Evolutionary conservation across 2,113 vertebrate species (phyloP), one percentile per base, ranked within the genome.

Genomic region (Megalops atlanticus): DNA sequence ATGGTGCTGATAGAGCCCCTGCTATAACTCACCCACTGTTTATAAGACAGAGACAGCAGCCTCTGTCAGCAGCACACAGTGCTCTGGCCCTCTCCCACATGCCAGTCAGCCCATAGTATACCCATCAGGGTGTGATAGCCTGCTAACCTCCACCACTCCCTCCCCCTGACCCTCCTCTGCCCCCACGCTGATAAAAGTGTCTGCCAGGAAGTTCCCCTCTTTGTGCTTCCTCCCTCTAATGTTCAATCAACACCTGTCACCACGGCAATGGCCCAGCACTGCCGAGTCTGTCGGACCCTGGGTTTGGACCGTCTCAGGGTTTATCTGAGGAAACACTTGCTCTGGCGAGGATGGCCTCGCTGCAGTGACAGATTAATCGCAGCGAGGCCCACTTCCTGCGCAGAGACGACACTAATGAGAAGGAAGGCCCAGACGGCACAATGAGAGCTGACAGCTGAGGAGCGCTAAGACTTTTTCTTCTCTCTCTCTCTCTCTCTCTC

Each of bases 321-420:
- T 99, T 99, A 99, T 99, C 98, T 96, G 94, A 98, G 97, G 98
- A 99, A 99, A 99, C 98, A 99, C 95, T 96, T 91, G 95, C 92
- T 85, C 92, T 96, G 94, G 90, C 91, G 87, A 96, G 95, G 97
- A 98, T 97, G 97, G 97, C 95, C 96, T 97, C 95, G 93, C 90
- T 92, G 93, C 95, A 87, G 92, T 93, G 95, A 97, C 95, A 97
- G 96, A 98, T 99, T 99, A 99, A 97, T 97, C 95, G 94, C 91
- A 94, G 92, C 95, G 93, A 95, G 95, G 95, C 96, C 96, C 94
- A 95, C 96, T 98, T 99, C 98, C 98, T 98, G 96, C 95, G 94
- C 90, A 95, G 94, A 94, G 95, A 95, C 95, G 95, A 97, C 96
- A 96, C 96, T 98, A 98, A 99, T 98, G 97, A 98, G 95, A 94